Evolutionary conservation across 1,140 invertebrate species (phyloP), one percentile per base, ranked within the genome.

Genomic region (Pseudomyrmex concolor): DNA sequence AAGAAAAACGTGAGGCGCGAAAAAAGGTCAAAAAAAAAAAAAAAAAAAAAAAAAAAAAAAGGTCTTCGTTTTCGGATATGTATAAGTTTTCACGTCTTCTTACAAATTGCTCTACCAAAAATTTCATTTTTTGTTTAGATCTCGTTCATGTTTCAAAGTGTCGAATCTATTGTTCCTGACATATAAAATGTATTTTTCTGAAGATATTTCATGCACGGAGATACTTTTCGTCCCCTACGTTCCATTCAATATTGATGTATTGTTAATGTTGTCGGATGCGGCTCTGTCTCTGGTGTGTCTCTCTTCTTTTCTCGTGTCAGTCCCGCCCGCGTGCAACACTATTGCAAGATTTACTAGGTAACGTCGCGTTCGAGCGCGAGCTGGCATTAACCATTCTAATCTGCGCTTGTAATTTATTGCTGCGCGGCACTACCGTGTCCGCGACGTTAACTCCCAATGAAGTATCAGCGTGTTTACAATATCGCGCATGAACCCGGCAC

Each of bases 401-500:
- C 66, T 80, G 34, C 76, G 76, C 59, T 59, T 59, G 66, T 80
- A 80, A 80, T 80, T 80, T 80, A 80, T 80, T 25, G 66, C 50
- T 66, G 66, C 19, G 43, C 54, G 34, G 17, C 76, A 17, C 2
- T 80, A 60, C 76, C 76, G 43, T 71, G 66, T 70, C 76, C 76
- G 66, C 76, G 76, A 80, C 64, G 66, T 80, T 80, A 80, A 80
- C 64, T 80, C 66, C 64, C 66, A 64, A 12, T 71, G 54, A 80
- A 70, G 76, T 80, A 80, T 80, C 76, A 82, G 59, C 43, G 43
- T 78, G 83, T 84, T 70, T 84, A 84, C 83, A 84, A 82, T 68
- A 70, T 71, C 76, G 51, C 63, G 48, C 73, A 45, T 8, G 15
- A 70, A 62, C 64, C 25, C 9, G 50, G 55, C 13, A 70, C 74